Evolutionary conservation across 2,113 vertebrate species (phyloP).

Genomic region (Delphinus delphis): DNA sequence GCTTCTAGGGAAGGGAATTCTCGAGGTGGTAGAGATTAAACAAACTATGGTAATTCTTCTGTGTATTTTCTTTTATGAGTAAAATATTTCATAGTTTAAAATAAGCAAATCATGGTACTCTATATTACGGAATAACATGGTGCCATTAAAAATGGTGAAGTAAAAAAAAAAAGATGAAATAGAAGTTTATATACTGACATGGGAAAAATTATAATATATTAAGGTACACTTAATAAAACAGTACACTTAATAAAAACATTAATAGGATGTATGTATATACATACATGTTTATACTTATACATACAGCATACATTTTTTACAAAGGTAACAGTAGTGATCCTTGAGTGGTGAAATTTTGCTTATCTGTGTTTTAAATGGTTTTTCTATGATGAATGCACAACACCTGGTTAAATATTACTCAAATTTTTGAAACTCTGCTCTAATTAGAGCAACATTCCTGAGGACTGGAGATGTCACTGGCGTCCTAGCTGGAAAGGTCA

Average conservation of each 20-base stretch:
- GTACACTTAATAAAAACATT: not conserved
- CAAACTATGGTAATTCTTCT: not conserved
- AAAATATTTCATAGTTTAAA: constrained; percentile 35
- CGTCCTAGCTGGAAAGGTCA: not conserved
- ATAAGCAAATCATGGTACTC: not conserved
- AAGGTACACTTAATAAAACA: not conserved
- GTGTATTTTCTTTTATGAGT: not conserved
- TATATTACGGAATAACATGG: not conserved
- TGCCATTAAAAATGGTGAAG: constrained; percentile 26
- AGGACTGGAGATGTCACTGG: not conserved
- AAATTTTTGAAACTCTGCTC: not conserved
- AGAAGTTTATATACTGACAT: not conserved
- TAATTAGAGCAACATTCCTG: not conserved
- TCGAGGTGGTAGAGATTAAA: not conserved
- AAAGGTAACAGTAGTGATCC: not conserved
- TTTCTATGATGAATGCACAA: not conserved
- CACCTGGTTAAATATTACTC: not conserved
- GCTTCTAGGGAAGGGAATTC: not conserved
- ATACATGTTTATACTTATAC: not conserved
- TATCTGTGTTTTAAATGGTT: not conserved
- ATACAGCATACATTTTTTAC: not conserved
- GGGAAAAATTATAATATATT: not conserved
- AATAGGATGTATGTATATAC: not conserved
- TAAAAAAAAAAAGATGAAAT: too few species aligned
- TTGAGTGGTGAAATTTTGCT: not conserved